phyloP scores from a whole-genome alignment of 2,113 vertebrate species.

The Dermatemys mawii region DNA sequence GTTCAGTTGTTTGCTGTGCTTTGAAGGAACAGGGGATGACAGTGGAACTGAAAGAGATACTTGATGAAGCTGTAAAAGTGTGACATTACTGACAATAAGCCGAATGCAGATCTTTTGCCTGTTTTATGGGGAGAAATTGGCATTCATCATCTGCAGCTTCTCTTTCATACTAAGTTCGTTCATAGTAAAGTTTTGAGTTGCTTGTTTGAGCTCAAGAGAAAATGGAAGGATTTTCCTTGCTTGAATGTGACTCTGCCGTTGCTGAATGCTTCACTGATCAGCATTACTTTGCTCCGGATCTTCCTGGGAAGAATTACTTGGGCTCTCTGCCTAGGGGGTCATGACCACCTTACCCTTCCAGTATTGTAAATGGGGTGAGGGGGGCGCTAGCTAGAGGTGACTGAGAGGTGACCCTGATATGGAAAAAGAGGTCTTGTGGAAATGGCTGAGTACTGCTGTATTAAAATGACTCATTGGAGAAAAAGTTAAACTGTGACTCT shows the following conservation, averaged over 20 bases:
- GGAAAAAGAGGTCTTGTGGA: background rate
- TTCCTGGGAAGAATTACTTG: background rate
- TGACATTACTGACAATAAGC: background rate
- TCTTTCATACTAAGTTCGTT: constrained; percentile 5
- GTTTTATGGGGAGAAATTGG: background rate
- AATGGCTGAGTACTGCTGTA: background rate
- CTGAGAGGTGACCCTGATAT: background rate
- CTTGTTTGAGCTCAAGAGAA: background rate
- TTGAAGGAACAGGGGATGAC: background rate
- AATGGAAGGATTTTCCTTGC: background rate
- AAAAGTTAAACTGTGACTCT: background rate
- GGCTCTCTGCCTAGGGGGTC: background rate
- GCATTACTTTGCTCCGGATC: background rate
- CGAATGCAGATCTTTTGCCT: background rate
- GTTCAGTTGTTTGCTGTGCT: background rate
- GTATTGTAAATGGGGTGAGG: background rate
- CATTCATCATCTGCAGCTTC: background rate
- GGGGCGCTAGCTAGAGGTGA: background rate
- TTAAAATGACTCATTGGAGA: background rate
- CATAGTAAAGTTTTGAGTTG: background rate
- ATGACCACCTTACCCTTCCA: background rate
- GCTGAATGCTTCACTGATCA: background rate
- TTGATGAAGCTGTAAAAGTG: background rate
- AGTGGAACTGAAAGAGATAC: background rate
- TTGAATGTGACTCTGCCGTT: background rate